A percentile compares a stretch with the other conserved stretches of the same genome.
These are phyloP conservation scores for Achatina immaculata DNA, from an alignment of 1,140 invertebrate genomes.

Conservation along the genomic window DNA sequence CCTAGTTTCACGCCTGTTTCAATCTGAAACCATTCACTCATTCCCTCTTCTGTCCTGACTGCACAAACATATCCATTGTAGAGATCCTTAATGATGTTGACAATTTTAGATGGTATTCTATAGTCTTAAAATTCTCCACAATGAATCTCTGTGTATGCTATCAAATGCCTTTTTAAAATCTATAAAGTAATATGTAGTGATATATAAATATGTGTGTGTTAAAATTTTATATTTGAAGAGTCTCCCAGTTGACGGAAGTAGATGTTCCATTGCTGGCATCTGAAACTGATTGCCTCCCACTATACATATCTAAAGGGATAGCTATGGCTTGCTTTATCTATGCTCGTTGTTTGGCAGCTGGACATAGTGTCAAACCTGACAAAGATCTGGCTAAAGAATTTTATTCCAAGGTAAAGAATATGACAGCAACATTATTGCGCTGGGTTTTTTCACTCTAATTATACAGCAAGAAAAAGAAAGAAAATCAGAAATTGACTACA, in stretches of 20 bases:
- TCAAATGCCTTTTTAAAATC: no score
- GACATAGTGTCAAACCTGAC: slow-evolving; percentile 62
- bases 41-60: no score
- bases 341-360: slow-evolving; percentile 65
- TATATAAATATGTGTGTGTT: no score
- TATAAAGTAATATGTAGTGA: no score
- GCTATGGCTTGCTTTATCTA: slow-evolving; percentile 68
- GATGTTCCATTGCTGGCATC: slow-evolving; percentile 54
- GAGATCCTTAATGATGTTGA: no score
- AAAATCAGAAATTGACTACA: not conserved
- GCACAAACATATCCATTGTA: no score
- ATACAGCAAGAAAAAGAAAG: not conserved
- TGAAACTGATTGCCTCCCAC: slow-evolving; percentile 67
- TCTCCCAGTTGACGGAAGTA: slow-evolving; percentile 60
- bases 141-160: no score
- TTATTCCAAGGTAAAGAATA: slow-evolving; percentile 69
- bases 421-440: not conserved
- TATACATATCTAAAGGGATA: slow-evolving; percentile 68
- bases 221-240: no score
- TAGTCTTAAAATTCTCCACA: no score
- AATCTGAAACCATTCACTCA: no score
- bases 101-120: no score
- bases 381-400: slow-evolving; percentile 57
- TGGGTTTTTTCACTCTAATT: not conserved
- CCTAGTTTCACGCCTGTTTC: no score